Percentiles rank a stretch among this genome's conserved stretches.
Conservation (phyloP, 2,888 invertebrate genomes). For the Tachina grossa region DNA sequence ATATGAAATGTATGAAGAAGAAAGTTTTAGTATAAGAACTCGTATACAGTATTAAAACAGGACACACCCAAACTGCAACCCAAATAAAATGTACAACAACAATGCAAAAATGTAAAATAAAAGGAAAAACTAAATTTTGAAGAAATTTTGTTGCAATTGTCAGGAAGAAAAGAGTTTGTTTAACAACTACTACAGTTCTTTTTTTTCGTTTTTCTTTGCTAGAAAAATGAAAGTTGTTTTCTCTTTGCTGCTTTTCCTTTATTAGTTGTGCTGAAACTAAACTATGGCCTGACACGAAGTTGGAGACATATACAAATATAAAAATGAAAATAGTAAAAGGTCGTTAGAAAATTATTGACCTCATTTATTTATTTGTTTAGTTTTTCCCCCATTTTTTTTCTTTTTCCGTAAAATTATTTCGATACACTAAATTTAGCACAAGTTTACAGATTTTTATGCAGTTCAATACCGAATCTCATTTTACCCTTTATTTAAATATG, state of each 20-base stretch:
- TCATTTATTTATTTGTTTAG: conserved; percentile 36
- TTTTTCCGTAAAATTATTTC: conserved; percentile 57
- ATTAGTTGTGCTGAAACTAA: conserved; percentile 23
- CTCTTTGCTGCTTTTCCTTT: not conserved
- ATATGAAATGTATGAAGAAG: conserved; percentile 41
- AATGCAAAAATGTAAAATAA: conserved; percentile 4
- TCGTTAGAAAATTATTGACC: conserved; percentile 53
- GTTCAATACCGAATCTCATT: no score
- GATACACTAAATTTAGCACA: conserved; percentile 67
- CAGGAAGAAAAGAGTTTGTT: conserved; percentile 49
- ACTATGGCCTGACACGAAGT: conserved; percentile 11
- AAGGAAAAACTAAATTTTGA: conserved; percentile 23
- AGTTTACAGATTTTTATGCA: not conserved
- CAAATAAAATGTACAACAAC: conserved; percentile 61
- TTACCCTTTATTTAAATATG: no score
- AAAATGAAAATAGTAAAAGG: conserved; percentile 19
- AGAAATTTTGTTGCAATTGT: conserved; percentile 62
- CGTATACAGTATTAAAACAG: conserved; percentile 54
- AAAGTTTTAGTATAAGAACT: conserved; percentile 45
- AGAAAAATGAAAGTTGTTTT: conserved; percentile 61
- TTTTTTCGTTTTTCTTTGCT: not conserved
- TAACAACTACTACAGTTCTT: conserved; percentile 34
- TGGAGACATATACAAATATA: conserved; percentile 12
- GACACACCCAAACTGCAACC: conserved; percentile 72
- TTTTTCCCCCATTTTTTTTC: not conserved